phyloP scores from a whole-genome alignment of 1,140 invertebrate species.

The Ceratina calcarata region DNA sequence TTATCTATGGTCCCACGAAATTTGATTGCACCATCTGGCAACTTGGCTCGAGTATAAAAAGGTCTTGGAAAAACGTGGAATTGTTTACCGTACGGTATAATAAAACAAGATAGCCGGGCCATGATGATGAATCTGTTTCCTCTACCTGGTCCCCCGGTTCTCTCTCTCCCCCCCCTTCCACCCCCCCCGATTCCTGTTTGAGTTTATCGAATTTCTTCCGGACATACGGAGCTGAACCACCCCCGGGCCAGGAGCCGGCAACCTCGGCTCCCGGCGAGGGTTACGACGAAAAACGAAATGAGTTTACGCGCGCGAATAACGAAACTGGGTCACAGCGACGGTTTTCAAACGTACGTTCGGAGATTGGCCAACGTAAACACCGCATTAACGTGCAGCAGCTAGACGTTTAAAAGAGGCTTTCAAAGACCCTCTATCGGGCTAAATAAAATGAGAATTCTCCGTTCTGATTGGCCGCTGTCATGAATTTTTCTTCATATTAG shows the following conservation, averaged over 20 bases:
- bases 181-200: not conserved
- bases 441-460: too few species aligned
- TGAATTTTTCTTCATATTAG: too few species aligned
- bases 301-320: constrained; percentile 10
- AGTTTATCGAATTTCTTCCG: constrained; percentile 10
- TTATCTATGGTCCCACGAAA: not conserved
- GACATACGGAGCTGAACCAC: too few species aligned
- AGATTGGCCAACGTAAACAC: constrained; percentile 8
- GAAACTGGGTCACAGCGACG: constrained; percentile 33
- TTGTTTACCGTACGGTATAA: too few species aligned
- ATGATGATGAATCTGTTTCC: not conserved
- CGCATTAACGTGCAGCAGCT: constrained; percentile 17
- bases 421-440: not conserved
- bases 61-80: too few species aligned
- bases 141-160: too few species aligned
- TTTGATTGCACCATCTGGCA: not conserved
- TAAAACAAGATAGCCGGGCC: not conserved
- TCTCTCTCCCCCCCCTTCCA: too few species aligned
- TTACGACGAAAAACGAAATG: constrained; percentile 25
- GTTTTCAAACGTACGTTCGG: constrained; percentile 12
- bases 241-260: not conserved
- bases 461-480: too few species aligned
- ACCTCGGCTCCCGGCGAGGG: not conserved
- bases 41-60: too few species aligned
- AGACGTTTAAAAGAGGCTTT: not conserved